Conservation (phyloP, 2,113 vertebrate species). For the Salvelinus sp. region DNA sequence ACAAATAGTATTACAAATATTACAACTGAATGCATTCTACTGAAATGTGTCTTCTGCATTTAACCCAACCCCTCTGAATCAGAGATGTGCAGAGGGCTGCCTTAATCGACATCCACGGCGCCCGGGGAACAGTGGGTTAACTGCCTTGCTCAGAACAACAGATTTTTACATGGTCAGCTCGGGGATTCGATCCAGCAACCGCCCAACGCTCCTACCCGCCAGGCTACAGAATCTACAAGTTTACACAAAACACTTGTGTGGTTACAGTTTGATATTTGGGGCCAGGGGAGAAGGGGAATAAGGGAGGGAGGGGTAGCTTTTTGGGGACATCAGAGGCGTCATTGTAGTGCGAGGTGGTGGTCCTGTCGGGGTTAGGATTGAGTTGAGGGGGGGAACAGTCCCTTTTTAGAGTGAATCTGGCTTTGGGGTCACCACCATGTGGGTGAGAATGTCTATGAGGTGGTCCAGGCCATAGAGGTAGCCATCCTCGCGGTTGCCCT, state of each 20-base stretch:
- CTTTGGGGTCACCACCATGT: constrained; percentile 72
- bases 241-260: constrained; percentile 29
- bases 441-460: constrained; percentile 87
- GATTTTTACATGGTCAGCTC: too few relatives aligned
- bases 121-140: too few relatives aligned
- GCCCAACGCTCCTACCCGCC: too few relatives aligned
- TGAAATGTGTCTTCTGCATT: too few relatives aligned
- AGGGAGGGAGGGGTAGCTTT: constrained; percentile 5
- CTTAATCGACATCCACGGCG: too few relatives aligned
- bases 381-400: not conserved
- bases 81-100: too few relatives aligned
- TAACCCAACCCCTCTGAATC: too few relatives aligned
- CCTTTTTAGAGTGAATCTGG: not conserved
- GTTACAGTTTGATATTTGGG: constrained; percentile 3
- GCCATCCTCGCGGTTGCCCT: constrained; percentile 96
- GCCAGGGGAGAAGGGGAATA: constrained; percentile 13
- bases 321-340: not conserved
- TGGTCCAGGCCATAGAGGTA: constrained; percentile 94
- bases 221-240: constrained; percentile 37
- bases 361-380: not conserved
- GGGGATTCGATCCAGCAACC: too few relatives aligned
- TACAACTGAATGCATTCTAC: not conserved
- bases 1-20: not conserved
- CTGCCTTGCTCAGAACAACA: too few relatives aligned
- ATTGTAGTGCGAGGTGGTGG: not conserved